Evolutionary conservation across 2,888 invertebrate species (phyloP).

Genomic region (Oxyteleia sp.): DNA sequence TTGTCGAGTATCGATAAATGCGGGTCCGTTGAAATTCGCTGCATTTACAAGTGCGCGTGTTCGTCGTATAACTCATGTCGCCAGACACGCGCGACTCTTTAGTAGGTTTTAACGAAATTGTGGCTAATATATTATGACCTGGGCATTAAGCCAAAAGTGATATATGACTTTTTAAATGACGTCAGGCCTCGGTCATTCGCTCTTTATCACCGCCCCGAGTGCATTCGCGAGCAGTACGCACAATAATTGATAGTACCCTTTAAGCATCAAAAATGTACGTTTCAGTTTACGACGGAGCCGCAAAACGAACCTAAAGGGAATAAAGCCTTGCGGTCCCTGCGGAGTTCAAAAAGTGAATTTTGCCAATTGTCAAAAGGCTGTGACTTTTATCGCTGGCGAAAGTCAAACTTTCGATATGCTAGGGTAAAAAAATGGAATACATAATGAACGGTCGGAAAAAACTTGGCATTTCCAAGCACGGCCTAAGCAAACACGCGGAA

Average conservation of each 20-base stretch:
- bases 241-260: slow-evolving; percentile 80
- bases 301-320: slow-evolving; percentile 50
- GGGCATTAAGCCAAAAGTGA: slow-evolving; percentile 76
- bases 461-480: slow-evolving; percentile 45
- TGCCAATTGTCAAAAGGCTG: slow-evolving; percentile 24
- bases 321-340: slow-evolving; percentile 46
- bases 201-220: slow-evolving; percentile 77
- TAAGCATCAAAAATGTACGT: slow-evolving; percentile 81
- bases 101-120: slow-evolving; percentile 70
- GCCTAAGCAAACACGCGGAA: slow-evolving; percentile 57
- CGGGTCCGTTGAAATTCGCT: slow-evolving; percentile 39
- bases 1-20: slow-evolving; percentile 52
- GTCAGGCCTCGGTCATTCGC: slow-evolving; percentile 77
- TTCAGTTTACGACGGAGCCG: slow-evolving; percentile 77
- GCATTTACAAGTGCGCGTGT: slow-evolving; percentile 40
- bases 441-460: slow-evolving; percentile 53
- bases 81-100: slow-evolving; percentile 44
- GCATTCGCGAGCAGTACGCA: too few relatives aligned
- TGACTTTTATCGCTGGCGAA: slow-evolving; percentile 52
- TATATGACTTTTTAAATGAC: slow-evolving; percentile 81
- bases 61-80: slow-evolving; percentile 61
- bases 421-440: slow-evolving; percentile 21
- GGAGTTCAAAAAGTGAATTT: slow-evolving; percentile 50
- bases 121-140: slow-evolving; percentile 73
- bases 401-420: slow-evolving; percentile 35